phyloP scores from a whole-genome alignment of 2,797 vertebrate species.

The Podargus strigoides region DNA sequence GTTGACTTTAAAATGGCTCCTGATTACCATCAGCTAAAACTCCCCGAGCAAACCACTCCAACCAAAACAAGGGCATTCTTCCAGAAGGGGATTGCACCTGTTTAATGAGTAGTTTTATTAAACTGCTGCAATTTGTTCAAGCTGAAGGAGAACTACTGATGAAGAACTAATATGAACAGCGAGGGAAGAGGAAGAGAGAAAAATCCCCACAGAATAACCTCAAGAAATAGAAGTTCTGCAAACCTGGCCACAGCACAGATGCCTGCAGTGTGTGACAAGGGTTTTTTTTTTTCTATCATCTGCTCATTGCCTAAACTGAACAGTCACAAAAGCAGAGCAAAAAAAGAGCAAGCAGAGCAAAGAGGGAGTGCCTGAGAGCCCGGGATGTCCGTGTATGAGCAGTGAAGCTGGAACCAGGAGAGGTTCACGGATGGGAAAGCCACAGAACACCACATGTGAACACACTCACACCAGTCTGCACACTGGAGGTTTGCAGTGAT shows the following conservation, averaged over 20 bases:
- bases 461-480: accelerated
- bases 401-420: background rate
- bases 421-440: background rate
- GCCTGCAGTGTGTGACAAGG: background rate
- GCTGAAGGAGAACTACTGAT: slow-evolving; percentile 2
- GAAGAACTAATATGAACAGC: background rate
- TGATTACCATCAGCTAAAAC: background rate
- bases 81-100: background rate
- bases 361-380: background rate
- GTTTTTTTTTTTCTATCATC: background rate
- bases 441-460: accelerated
- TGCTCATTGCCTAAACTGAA: background rate
- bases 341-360: background rate
- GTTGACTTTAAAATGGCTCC: background rate
- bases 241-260: background rate
- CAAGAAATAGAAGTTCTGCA: background rate
- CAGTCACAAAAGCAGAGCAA: background rate
- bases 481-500: accelerated
- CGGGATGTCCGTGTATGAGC: accelerated
- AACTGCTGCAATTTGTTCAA: background rate
- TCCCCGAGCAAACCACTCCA: background rate
- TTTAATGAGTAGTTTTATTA: background rate
- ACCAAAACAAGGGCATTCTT: background rate
- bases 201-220: background rate
- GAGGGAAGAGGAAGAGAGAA: background rate